A percentile compares a stretch with the other conserved stretches of the same genome.
These are phyloP conservation scores for Oxystoma pomonae DNA, from an alignment of 2,888 invertebrate genomes.

Conservation along the genomic window DNA sequence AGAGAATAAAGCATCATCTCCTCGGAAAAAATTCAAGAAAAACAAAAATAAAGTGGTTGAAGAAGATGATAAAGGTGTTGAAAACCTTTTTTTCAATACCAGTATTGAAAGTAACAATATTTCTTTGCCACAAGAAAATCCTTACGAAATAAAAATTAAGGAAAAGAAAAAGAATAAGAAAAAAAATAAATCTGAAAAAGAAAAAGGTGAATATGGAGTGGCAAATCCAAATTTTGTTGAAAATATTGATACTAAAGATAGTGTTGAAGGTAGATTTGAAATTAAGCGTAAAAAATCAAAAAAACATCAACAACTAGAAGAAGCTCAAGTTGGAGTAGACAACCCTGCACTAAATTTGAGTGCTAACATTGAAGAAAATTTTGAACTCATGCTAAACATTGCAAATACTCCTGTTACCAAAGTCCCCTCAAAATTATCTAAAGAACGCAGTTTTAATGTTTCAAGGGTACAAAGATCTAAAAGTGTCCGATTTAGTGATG, in stretches of 20 bases:
- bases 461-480: conserved; percentile 23
- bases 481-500: conserved; percentile 38
- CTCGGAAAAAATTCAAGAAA: conserved; percentile 3
- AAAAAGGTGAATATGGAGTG: conserved; percentile 16
- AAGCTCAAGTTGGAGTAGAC: conserved; percentile 21
- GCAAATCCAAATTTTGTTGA: conserved; percentile 30
- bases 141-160: conserved; percentile 26
- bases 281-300: conserved; percentile 22
- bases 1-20: neutral
- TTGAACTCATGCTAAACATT: conserved; percentile 35
- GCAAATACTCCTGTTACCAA: conserved; percentile 28
- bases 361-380: conserved; percentile 21
- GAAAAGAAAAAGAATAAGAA: conserved; percentile 27
- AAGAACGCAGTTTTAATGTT: conserved; percentile 1
- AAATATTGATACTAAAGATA: conserved; percentile 10
- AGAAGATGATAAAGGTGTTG: conserved; percentile 15
- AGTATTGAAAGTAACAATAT: conserved; percentile 13
- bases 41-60: conserved; percentile 10
- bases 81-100: conserved; percentile 26
- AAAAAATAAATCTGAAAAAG: conserved; percentile 20
- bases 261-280: conserved; percentile 19
- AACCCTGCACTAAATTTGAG: conserved; percentile 31
- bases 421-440: neutral
- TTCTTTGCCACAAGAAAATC: conserved; percentile 17
- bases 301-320: conserved; percentile 24